Evolutionary conservation across 2,113 vertebrate genomes (phyloP).

Genomic region (Acanthisitta chloris): DNA sequence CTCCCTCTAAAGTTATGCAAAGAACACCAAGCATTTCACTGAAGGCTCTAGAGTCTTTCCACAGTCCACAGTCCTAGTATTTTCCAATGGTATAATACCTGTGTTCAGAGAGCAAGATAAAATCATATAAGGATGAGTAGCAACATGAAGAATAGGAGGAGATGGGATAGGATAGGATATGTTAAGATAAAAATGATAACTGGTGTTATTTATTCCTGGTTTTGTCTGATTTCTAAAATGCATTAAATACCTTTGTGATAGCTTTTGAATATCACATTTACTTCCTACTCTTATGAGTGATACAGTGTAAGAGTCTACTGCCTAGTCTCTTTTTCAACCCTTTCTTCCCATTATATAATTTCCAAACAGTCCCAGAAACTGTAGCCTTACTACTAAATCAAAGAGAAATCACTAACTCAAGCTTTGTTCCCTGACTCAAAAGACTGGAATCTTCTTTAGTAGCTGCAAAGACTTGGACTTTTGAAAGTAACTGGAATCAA

Average conservation of each 20-base stretch:
- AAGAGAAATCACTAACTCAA: neutral
- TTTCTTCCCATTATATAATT: neutral
- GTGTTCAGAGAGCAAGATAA: neutral
- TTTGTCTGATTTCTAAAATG: neutral
- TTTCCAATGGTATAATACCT: neutral
- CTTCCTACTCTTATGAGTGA: neutral
- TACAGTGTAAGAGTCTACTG: neutral
- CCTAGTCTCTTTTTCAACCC: neutral
- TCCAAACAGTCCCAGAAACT: neutral
- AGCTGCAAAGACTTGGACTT: neutral
- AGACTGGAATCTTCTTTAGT: neutral
- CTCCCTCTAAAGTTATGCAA: neutral
- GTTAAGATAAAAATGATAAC: neutral
- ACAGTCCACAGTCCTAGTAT: neutral
- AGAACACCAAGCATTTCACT: neutral
- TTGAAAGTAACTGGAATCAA: neutral
- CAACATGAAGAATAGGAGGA: neutral
- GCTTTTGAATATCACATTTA: neutral
- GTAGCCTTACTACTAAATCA: neutral
- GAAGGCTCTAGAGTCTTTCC: neutral
- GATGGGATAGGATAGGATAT: no score
- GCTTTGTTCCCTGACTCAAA: neutral
- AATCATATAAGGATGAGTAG: fast-evolving
- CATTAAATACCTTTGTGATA: neutral
- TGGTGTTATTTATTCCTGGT: neutral